phyloP scores from a whole-genome alignment of 2,888 invertebrate genomes.

The Tetragonisca angustula region DNA sequence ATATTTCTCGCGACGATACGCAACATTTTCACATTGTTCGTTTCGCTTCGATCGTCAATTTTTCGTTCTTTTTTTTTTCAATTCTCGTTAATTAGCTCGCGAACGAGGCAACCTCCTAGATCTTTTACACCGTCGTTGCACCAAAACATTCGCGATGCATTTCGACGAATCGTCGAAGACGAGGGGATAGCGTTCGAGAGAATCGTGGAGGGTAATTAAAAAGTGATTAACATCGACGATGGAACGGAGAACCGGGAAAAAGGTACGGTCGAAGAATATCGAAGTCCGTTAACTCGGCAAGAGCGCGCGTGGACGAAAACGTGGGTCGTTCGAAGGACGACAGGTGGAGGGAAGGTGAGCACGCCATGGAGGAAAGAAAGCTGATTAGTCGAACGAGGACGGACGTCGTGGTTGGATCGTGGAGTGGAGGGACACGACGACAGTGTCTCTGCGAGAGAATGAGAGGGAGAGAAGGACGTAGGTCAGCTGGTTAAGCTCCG shows the following conservation, averaged over 20 bases:
- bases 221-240: background rate
- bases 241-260: background rate
- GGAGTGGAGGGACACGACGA: constrained; percentile 38
- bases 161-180: too few species aligned
- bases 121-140: too few species aligned
- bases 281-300: background rate
- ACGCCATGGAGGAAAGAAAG: constrained; percentile 39
- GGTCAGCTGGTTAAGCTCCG: constrained; percentile 41
- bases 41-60: too few species aligned
- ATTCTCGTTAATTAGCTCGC: too few species aligned
- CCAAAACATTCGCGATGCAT: too few species aligned
- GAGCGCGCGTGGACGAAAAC: constrained; percentile 18
- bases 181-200: too few species aligned
- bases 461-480: constrained; percentile 44
- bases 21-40: too few species aligned
- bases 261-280: background rate
- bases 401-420: background rate
- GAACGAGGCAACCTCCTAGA: too few species aligned
- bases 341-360: constrained; percentile 44
- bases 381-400: constrained; percentile 41
- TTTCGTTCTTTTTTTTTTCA: too few species aligned
- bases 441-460: constrained; percentile 3
- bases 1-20: too few species aligned
- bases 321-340: constrained; percentile 36
- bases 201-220: background rate